Base-by-base conservation (phyloP, 2,797 vertebrate species). In the Enteromius fasciolatus region DNA sequence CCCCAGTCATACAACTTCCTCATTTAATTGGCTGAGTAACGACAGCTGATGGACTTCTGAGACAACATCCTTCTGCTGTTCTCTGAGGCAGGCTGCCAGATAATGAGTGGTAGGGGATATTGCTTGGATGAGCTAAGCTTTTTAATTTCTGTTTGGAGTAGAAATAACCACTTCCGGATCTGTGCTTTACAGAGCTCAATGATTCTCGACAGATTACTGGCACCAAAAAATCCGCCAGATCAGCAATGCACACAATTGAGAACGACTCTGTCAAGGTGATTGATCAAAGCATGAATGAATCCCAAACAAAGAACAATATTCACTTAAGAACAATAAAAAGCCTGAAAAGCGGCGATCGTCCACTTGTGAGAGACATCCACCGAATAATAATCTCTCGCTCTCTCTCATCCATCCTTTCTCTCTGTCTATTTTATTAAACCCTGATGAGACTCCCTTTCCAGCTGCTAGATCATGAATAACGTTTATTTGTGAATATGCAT, bases 401-500 rank as follows among this genome's bases (percentile, higher is more conserved):
- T 50, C 8, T 31, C 61, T 20, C 23, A 20, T 54, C 1, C 63
- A n/a, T 67, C 23, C 36, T n/a, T 67, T 74, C 63, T 57, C 46
- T 25, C 14, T 9, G 14, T 23, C 39, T 67, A 46, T 64, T 72
- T 72, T 50, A 72, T 54, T 7, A 9, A 28, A 25, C 39, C 39
- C 3, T 8, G 64, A 41, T 63, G 50, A 76, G 52, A 59, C 17
- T 61, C 28, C 44, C 11, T 15, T 74, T 57, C 66, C 64, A 85
- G 44, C 66, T 85, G 79, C 66, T 70, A 5, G 66, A 28, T 66
- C 41, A 74, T 67, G 46, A 82, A 75, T 48, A 57, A 41, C 14
- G 5, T 81, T 59, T 78, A 20, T 69, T 68, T 77, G 36, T 25
- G 50, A 36, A 61, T 33, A 17, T 75, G 50, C 41, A 77, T 63